phyloP scores from a whole-genome alignment of 2,797 vertebrate species.

The Galagoides demidoff region DNA sequence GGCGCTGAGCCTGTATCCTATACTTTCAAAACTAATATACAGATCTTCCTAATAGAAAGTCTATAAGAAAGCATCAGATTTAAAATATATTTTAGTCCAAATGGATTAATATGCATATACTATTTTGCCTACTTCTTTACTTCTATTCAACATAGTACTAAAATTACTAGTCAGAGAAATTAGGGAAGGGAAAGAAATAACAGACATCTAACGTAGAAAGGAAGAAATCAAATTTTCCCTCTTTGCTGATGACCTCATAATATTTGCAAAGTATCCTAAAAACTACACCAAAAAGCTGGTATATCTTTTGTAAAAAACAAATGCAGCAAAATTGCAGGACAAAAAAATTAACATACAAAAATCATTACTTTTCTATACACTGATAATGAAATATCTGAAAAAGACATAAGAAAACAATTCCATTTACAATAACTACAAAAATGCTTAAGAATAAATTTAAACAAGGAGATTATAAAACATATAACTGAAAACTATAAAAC shows the following conservation, averaged over 20 bases:
- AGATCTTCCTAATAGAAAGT: neutral
- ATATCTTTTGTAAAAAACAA: neutral
- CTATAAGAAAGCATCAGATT: neutral
- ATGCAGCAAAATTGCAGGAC: neutral
- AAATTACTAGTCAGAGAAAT: neutral
- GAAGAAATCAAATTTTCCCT: neutral
- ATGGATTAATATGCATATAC: neutral
- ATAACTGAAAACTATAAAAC: neutral
- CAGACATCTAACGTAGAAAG: neutral
- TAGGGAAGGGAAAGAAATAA: neutral
- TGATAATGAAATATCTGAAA: neutral
- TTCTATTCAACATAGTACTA: neutral
- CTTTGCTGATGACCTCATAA: neutral
- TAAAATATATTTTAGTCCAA: neutral
- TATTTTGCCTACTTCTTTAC: neutral
- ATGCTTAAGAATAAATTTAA: neutral
- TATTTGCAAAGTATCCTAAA: neutral
- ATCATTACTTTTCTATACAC: neutral
- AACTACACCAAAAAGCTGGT: neutral
- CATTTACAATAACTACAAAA: neutral
- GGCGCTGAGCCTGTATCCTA: too few relatives aligned
- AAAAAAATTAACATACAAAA: neutral
- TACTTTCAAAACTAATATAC: neutral
- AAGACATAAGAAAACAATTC: neutral
- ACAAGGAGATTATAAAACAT: neutral